Evolutionary conservation across 2,113 vertebrate species (phyloP), one percentile per base, ranked within the genome.

Genomic region (Cichladusa arquata): DNA sequence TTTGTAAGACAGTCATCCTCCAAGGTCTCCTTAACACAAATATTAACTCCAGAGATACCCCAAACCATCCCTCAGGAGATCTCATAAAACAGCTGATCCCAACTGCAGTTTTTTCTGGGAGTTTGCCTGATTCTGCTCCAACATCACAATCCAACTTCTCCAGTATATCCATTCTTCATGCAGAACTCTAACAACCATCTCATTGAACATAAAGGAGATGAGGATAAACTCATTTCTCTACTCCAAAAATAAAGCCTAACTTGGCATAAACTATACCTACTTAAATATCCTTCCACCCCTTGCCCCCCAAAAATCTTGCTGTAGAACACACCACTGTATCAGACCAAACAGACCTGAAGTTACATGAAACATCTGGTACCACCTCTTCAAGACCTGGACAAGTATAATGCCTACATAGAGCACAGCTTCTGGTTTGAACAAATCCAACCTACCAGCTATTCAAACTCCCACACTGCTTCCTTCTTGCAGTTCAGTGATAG

Each of bases 201-300:
- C 57, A 26, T 0, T 42, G 56, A 80, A 38, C 38, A 64, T 10
- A 62, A 58, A 64, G 28, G 8, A 69, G 17, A 72, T 67, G 18
- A 83, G 19, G 14, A 77, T 57, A 36, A 69, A 69, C 15, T 34
- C 1, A 69, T 24, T 88, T 54, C 42, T 84, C 47, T 53, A 14
- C 34, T 50, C 26, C n/a, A 87, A 77, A 83, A 77, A 42, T 31
- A 44, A 44, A 66, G 22, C 54, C 36, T 57, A 65, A 65, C 81
- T 53, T 81, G 50, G 65, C n/a, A 65, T 50, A 57, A 86, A 87
- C 8, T 53, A 38, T 24, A 61, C 3, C 6, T 51, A 47, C 31
- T 67, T 76, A 71, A 29, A 45, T 29, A 53, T 9, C 5, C 8
- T 14, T n/a, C 1, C 4, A 2, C 14, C 7, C 10, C 0, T 3